A percentile compares a stretch with the other conserved stretches of the same genome.
These are phyloP conservation scores for Sardina pilchardus DNA, from an alignment of 2,113 vertebrate species.

Conservation along the genomic window DNA sequence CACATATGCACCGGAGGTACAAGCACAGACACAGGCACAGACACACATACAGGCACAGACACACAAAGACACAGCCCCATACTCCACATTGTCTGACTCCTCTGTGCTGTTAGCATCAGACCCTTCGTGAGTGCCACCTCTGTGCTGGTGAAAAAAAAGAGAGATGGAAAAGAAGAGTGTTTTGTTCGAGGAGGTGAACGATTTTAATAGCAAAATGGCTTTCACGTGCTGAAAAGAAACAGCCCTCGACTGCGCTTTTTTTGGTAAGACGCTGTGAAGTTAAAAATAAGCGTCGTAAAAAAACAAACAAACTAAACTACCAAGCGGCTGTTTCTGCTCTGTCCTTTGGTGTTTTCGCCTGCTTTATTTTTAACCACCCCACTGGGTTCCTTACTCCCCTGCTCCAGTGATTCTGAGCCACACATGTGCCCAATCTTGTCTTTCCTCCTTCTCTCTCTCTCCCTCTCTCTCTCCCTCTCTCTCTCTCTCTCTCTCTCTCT, in stretches of 20 bases:
- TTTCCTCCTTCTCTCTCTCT: not conserved
- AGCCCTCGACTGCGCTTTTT: not conserved
- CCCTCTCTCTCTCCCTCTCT: not conserved
- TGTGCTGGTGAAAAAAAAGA: not conserved
- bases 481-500: not conserved
- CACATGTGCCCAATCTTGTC: not conserved
- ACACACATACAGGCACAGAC: not conserved
- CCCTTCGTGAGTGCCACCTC: too few relatives aligned
- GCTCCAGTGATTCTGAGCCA: not conserved
- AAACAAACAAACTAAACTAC: not conserved
- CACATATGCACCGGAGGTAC: too few relatives aligned
- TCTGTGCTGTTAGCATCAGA: not conserved
- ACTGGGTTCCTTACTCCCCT: not conserved
- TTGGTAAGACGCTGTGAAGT: not conserved
- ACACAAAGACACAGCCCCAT: not conserved
- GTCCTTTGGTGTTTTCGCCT: not conserved
- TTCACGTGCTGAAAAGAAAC: not conserved
- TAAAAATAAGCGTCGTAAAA: not conserved
- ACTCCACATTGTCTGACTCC: not conserved
- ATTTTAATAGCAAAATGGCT: not conserved
- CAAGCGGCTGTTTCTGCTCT: not conserved
- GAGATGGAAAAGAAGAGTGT: not conserved
- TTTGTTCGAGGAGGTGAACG: not conserved
- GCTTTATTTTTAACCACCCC: not conserved
- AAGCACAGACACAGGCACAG: not conserved